Conservation (phyloP, 2,888 invertebrate species). For the Folsomia manolachei region DNA sequence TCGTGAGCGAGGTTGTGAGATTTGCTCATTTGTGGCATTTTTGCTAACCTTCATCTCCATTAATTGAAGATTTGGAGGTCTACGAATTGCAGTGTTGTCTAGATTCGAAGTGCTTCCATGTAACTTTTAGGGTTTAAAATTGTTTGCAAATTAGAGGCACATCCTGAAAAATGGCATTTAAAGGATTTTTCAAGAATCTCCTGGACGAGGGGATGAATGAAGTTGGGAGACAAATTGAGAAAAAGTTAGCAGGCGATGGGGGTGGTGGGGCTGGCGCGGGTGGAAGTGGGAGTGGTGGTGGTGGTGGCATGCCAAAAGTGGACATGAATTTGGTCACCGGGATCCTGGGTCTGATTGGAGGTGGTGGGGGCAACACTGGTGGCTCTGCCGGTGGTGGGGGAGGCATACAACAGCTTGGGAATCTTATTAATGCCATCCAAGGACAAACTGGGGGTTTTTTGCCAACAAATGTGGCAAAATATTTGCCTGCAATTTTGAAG, state of each 20-base stretch:
- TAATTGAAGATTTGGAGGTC: background rate
- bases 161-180: conserved; percentile 38
- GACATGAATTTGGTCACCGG: conserved; percentile 38
- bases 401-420: conserved; percentile 14
- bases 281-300: background rate
- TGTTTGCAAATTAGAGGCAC: too few relatives aligned
- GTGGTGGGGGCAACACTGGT: conserved; percentile 26
- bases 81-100: background rate
- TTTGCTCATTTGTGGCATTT: background rate
- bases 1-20: background rate
- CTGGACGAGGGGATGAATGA: conserved; percentile 43
- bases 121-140: too few relatives aligned
- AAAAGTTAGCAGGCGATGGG: conserved; percentile 11
- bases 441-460: conserved; percentile 36
- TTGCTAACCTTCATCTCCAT: background rate
- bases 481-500: conserved; percentile 42
- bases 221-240: conserved; percentile 32
- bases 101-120: background rate
- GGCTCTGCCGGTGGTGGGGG: conserved; percentile 31
- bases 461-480: conserved; percentile 33
- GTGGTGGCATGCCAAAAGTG: conserved; percentile 14
- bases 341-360: conserved; percentile 34
- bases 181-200: conserved; percentile 45
- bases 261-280: conserved; percentile 6
- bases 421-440: conserved; percentile 38